Evolutionary conservation across 2,113 vertebrate species (phyloP).

Genomic region (Connochaetes taurinus): DNA sequence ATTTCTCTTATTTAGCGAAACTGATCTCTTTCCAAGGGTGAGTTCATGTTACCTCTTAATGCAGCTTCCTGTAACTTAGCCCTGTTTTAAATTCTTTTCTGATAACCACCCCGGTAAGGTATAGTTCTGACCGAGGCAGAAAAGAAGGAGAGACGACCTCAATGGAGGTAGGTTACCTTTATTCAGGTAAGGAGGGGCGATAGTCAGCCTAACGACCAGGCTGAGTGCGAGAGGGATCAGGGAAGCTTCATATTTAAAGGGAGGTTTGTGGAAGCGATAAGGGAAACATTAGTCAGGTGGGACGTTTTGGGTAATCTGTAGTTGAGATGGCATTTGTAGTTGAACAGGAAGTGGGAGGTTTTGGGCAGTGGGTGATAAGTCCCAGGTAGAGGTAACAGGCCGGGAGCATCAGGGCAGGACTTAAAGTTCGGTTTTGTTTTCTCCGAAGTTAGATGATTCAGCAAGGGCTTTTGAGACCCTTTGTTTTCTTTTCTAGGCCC

Average conservation of each 20-base stretch:
- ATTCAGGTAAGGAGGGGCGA: background rate
- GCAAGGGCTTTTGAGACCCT: background rate
- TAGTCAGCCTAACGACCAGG: background rate
- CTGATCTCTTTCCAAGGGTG: background rate
- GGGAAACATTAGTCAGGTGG: background rate
- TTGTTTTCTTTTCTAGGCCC: background rate
- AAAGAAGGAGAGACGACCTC: background rate
- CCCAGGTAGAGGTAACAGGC: background rate
- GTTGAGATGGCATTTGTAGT: background rate
- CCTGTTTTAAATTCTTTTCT: background rate
- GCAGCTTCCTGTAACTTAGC: background rate
- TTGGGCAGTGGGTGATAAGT: background rate
- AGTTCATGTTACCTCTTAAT: background rate
- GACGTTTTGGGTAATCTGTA: background rate
- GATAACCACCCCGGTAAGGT: background rate
- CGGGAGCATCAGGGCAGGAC: accelerated
- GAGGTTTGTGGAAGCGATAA: background rate
- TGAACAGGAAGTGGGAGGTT: background rate
- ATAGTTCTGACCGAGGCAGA: background rate
- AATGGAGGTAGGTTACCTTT: background rate
- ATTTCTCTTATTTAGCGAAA: background rate
- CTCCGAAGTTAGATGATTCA: background rate
- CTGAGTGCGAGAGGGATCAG: background rate
- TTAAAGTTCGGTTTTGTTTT: background rate
- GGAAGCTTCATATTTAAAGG: background rate